These are phyloP conservation scores for Drosophila formosana DNA, from an alignment of 2,888 invertebrate genomes.

Conservation along the genomic window DNA sequence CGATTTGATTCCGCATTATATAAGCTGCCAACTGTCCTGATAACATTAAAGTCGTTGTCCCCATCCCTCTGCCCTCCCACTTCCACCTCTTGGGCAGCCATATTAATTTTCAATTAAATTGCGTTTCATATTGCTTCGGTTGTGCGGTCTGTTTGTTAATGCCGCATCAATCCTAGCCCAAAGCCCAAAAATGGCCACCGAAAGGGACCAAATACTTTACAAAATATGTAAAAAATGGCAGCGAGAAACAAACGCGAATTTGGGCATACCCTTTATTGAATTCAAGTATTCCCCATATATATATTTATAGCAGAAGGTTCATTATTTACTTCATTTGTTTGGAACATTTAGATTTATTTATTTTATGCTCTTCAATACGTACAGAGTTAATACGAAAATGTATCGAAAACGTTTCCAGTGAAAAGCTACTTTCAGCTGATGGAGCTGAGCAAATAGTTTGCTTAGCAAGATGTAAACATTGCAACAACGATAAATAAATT, in stretches of 20 bases:
- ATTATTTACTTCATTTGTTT: too few species aligned
- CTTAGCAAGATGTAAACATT: slow-evolving; percentile 18
- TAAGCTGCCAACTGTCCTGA: slow-evolving; percentile 22
- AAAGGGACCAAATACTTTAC: slow-evolving; percentile 1
- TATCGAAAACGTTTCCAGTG: neutral
- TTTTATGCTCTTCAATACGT: neutral
- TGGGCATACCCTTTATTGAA: neutral
- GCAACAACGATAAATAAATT: slow-evolving; percentile 31
- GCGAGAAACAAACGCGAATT: neutral
- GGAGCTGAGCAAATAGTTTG: slow-evolving; percentile 32
- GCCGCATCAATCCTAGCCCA: slow-evolving; percentile 45
- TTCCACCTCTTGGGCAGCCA: slow-evolving; percentile 13
- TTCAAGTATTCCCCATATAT: neutral
- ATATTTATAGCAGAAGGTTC: too few species aligned
- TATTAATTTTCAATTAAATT: slow-evolving; percentile 64
- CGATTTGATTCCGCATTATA: slow-evolving; percentile 20
- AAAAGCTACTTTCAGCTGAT: slow-evolving; percentile 1
- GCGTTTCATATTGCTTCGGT: slow-evolving; percentile 35
- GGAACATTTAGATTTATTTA: too few species aligned
- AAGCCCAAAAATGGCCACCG: slow-evolving; percentile 29
- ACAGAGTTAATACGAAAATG: neutral
- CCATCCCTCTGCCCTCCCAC: neutral
- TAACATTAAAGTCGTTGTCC: slow-evolving; percentile 11
- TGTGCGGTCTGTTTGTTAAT: slow-evolving; percentile 47
- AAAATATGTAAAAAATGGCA: neutral